Conservation (phyloP, 2,113 vertebrate species). For the Sorex fumeus region DNA sequence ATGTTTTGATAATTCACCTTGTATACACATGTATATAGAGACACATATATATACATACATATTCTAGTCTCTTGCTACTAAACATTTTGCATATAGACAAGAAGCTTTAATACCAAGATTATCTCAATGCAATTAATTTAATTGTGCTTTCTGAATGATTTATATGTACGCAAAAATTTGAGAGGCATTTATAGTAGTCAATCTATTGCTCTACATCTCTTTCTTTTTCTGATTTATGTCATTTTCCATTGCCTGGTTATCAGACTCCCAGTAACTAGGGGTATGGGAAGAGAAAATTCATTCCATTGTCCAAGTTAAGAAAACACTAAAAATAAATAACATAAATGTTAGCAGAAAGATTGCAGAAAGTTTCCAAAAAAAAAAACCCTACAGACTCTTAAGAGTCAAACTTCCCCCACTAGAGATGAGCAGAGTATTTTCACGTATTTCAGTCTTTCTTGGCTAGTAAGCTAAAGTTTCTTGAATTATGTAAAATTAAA, state of each 20-base stretch:
- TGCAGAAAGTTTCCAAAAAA: background rate
- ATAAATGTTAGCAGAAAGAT: background rate
- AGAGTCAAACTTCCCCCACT: background rate
- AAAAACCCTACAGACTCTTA: background rate
- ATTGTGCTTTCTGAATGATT: background rate
- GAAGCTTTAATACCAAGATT: background rate
- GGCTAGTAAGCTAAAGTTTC: background rate
- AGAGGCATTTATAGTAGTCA: background rate
- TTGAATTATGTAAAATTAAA: slow-evolving; percentile 17
- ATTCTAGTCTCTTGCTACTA: background rate
- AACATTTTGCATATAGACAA: background rate
- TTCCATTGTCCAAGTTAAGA: background rate
- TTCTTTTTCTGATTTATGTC: background rate
- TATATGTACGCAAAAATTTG: background rate
- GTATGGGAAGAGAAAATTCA: background rate
- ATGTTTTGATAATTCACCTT: background rate
- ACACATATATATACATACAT: no score
- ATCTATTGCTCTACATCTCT: background rate
- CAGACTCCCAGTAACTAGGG: background rate
- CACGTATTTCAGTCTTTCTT: background rate
- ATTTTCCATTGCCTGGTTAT: background rate
- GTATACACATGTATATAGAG: no score
- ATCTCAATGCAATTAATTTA: background rate
- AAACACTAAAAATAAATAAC: slow-evolving; percentile 8
- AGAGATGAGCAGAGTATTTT: slow-evolving; percentile 21